phyloP scores from a whole-genome alignment of 2,888 invertebrate genomes.

The Parnassius mnemosyne region DNA sequence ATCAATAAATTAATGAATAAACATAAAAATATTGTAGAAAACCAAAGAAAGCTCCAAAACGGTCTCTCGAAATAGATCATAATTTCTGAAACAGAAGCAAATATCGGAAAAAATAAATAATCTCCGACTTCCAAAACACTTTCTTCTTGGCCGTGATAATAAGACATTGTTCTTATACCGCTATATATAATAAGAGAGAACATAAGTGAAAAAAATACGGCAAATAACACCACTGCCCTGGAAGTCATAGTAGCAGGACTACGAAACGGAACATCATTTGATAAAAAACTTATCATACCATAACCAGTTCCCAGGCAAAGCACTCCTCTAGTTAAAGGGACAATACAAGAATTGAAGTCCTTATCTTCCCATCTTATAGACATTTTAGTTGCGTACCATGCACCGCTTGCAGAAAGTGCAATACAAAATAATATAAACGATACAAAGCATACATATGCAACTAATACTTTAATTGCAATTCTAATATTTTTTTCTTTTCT shows the following conservation, averaged over 20 bases:
- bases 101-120: conserved; percentile 49
- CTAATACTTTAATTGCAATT: conserved; percentile 44
- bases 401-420: conserved; percentile 56
- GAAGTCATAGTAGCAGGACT: conserved; percentile 68
- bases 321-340: conserved; percentile 47
- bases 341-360: conserved; percentile 37
- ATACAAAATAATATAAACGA: conserved; percentile 55
- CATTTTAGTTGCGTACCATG: conserved; percentile 57
- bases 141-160: conserved; percentile 65
- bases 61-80: conserved; percentile 56
- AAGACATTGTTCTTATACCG: conserved; percentile 66
- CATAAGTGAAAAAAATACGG: conserved; percentile 46
- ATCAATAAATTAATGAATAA: conserved; percentile 59
- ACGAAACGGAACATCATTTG: conserved; percentile 58
- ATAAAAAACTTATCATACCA: conserved; percentile 57
- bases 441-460: conserved; percentile 44
- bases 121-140: conserved; percentile 56
- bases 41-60: conserved; percentile 64
- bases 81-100: conserved; percentile 60
- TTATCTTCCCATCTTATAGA: conserved; percentile 43
- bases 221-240: conserved; percentile 50
- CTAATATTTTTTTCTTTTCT: conserved; percentile 53
- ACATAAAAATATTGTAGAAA: conserved; percentile 50
- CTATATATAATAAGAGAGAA: conserved; percentile 54
- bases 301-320: conserved; percentile 56